phyloP scores from a whole-genome alignment of 2,113 vertebrate species.

The Sinocyclocheilus rhinocerous region DNA sequence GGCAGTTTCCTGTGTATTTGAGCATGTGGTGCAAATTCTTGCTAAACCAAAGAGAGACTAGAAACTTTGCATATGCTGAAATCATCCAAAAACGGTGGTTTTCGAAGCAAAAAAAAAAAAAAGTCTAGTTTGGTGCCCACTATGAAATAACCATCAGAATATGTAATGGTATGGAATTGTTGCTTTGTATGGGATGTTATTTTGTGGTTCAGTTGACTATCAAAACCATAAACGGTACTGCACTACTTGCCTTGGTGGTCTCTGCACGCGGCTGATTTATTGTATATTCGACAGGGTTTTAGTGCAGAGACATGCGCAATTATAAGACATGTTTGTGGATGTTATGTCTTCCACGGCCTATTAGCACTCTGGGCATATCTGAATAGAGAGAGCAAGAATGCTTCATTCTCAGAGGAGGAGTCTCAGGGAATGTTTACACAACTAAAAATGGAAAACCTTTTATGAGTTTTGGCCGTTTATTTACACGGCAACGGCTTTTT shows the following conservation, averaged over 20 bases:
- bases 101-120: background rate
- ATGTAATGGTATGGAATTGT: background rate
- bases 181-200: background rate
- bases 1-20: conserved; percentile 27
- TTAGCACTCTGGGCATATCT: background rate
- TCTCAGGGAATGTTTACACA: background rate
- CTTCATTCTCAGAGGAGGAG: background rate
- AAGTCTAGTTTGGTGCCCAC: background rate
- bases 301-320: background rate
- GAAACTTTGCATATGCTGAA: background rate
- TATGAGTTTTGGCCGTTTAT: too few relatives aligned
- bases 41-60: background rate
- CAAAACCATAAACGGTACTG: background rate
- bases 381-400: background rate
- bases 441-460: too few relatives aligned
- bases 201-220: background rate
- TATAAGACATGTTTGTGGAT: conserved; percentile 16
- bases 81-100: background rate
- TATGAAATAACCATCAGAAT: background rate
- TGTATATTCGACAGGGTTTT: background rate
- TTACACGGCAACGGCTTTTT: too few relatives aligned
- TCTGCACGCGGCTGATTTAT: background rate
- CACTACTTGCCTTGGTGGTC: background rate
- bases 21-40: background rate
- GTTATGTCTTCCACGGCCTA: background rate